Base-by-base conservation (phyloP, 23 tunicate genomes). In the Aplidium turbinatum region DNA sequence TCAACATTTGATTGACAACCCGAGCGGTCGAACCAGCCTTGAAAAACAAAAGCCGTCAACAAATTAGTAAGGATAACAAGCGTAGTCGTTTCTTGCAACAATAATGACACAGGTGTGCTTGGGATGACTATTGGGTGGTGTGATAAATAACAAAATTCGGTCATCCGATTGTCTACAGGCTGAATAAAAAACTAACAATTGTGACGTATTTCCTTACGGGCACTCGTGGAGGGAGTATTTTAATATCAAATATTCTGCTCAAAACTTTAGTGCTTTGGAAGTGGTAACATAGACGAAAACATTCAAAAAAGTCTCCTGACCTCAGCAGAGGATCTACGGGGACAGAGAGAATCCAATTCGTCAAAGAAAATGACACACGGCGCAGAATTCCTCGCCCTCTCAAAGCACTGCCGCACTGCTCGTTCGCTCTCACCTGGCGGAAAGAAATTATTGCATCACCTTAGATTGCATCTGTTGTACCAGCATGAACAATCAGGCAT, bases 291-390 rank as follows among this genome's bases (percentile, higher is more conserved):
- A n/a, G n/a, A n/a, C n/a, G n/a, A n/a, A n/a, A n/a, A n/a, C n/a
- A n/a, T n/a, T n/a, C n/a, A n/a, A n/a, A n/a, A n/a, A n/a, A n/a
- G n/a, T n/a, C n/a, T n/a, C n/a, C n/a, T n/a, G 3, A 89, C 96
- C 85, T 83, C 97, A 0, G 78, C 66, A 16, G 92, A 73, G 11
- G 87, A 57, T 57, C 98, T 55, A 35, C 83, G 40, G 0, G 98
- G 98, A 85, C 92, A 85, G 20, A 92, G 78, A 0, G 98, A 79
- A 57, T 92, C 98, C 13, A 92, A 33, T 75, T 92, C 98, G 47
- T 92, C 98, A 50, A 92, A 92, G 62, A 92, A 92, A 18, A 92
- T 85, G 25, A 92, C 92, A 40, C 98, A 92, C 0, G 98, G 98
- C 0, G 87, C 35, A 33, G 87, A 92, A 75, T 75, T 53, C 11